A percentile compares a stretch with the other conserved stretches of the same genome.
Evolutionary conservation across 2,113 vertebrate genomes (phyloP).

Genomic region (Pangasianodon hypophthalmus): DNA sequence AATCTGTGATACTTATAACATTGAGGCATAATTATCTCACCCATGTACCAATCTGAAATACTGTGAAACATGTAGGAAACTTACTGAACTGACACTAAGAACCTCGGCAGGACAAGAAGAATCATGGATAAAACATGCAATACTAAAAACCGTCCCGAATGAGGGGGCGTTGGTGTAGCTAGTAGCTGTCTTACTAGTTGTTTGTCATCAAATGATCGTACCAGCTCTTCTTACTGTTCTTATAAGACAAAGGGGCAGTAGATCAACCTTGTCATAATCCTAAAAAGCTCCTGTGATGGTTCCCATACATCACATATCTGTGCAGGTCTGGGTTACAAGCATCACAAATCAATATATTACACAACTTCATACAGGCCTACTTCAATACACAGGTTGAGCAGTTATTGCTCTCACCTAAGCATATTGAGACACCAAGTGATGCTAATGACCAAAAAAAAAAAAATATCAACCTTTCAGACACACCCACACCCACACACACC

Average conservation of each 20-base stretch:
- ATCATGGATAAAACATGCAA: not conserved
- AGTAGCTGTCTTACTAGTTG: not conserved
- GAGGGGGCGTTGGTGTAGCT: not conserved
- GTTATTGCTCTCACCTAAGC: not conserved
- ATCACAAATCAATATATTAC: not conserved
- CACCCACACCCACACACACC: constrained; percentile 27
- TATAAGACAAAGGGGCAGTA: not conserved
- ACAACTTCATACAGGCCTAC: not conserved
- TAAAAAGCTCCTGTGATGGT: not conserved
- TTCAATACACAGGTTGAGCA: not conserved
- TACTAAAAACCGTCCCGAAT: not conserved
- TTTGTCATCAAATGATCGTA: not conserved
- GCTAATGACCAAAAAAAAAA: not conserved
- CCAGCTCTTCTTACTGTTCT: not conserved
- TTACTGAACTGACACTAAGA: not conserved
- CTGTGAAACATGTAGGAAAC: not conserved
- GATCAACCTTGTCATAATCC: not conserved
- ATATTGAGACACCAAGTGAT: not conserved
- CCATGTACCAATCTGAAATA: not conserved
- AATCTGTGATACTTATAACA: not conserved
- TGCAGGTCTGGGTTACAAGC: not conserved
- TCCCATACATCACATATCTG: not conserved
- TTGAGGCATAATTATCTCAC: not conserved
- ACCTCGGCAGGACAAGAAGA: not conserved
- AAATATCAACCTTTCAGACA: not conserved